A percentile compares a stretch with the other conserved stretches of the same genome.
Evolutionary conservation across 2,113 vertebrate species (phyloP).

Genomic region (Equus przewalskii): DNA sequence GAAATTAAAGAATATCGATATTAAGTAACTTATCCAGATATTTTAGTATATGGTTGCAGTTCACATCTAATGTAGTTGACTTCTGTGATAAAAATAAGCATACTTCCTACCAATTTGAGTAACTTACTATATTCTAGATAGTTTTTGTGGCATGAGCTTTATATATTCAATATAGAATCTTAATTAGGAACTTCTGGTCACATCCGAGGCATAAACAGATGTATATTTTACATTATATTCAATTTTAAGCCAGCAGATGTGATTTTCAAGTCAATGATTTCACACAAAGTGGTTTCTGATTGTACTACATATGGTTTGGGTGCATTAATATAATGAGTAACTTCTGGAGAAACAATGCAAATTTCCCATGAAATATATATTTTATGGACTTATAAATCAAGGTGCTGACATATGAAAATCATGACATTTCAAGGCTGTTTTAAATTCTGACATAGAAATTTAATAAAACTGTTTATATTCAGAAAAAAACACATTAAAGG

Average conservation of each 20-base stretch:
- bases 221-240: conserved; percentile 57
- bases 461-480: neutral
- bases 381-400: conserved; percentile 48
- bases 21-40: neutral
- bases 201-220: conserved; percentile 11
- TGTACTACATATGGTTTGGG: conserved; percentile 38
- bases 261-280: conserved; percentile 44
- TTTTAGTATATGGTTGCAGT: neutral
- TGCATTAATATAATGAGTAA: conserved; percentile 13
- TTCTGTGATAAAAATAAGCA: neutral
- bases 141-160: neutral
- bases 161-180: neutral
- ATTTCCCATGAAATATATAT: conserved; percentile 44
- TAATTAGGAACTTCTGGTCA: conserved; percentile 51
- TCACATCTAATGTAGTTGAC: neutral
- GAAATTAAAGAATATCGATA: neutral
- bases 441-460: conserved; percentile 6
- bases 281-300: conserved; percentile 59
- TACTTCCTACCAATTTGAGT: neutral
- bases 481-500: neutral
- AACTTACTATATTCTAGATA: neutral
- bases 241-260: conserved; percentile 60
- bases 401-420: conserved; percentile 15
- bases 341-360: conserved; percentile 21
- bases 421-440: neutral